Base-by-base conservation (phyloP, 2,113 vertebrate genomes). In the Grallaria varia region DNA sequence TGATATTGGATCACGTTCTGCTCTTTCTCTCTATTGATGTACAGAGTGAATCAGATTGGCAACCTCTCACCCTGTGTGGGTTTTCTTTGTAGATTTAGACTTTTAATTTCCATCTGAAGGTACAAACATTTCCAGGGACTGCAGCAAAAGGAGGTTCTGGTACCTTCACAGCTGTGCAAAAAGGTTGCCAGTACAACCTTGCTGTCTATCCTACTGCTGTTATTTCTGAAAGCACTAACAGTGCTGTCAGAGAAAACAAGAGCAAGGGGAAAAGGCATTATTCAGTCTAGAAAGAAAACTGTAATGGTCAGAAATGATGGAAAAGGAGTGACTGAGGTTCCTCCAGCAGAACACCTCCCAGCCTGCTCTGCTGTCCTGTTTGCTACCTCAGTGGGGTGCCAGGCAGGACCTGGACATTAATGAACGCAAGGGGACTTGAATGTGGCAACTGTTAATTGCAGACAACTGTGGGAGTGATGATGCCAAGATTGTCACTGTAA, bases 401-500 rank as follows among this genome's bases (percentile, higher is more conserved):
- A 73, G 81, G 87, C 40, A 79, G 72, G 81, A 87, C 74, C 53
- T 87, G 89, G 93, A 50, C 12, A 0, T 53, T 84, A 89, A 82
- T 50, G 63, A 94, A 37, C 4, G 1, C 33, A 55, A 42, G 59
- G 50, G 89, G 76, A 33, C 73, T 92, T 53, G 27, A 73, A 58
- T 25, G 39, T 69, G 80, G 62, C 72, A 94, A 82, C 89, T 89
- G 86, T 84, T 96, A 89, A 94, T 92, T 81, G 69, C 93, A 91
- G 89, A 71, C 50, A 82, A 90, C 60, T 53, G 94, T 92, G 56
- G 92, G 96, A 93, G 87, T 89, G 87, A 75, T 52, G 73, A 82
- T 94, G 92, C 92, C 87, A 89, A 87, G 92, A 78, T 75, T 94
- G 84, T 96, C 92, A 75, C 84, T 91, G 69, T 68, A 75, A 82